Conservation (phyloP, 2,113 vertebrate genomes). For the Acinonyx jubatus region DNA sequence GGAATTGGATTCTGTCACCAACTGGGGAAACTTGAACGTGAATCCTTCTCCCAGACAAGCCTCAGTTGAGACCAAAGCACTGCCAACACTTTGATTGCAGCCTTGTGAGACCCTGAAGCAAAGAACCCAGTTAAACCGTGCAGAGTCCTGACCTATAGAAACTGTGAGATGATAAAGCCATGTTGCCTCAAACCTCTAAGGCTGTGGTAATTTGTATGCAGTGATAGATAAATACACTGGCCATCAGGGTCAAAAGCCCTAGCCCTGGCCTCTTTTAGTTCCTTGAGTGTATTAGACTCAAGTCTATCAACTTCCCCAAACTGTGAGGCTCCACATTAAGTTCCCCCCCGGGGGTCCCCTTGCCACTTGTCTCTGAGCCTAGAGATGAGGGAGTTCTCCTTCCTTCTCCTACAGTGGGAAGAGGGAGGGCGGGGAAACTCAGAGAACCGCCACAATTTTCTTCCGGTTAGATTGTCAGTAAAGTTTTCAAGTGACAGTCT, state of each 20-base stretch:
- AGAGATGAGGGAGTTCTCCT: not conserved
- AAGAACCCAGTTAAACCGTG: not conserved
- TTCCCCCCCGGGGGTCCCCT: fast-evolving
- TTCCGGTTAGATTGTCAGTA: not conserved
- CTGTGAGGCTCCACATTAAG: fast-evolving
- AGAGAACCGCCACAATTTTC: not conserved
- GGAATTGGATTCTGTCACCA: not conserved
- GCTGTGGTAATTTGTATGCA: not conserved
- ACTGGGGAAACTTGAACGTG: not conserved
- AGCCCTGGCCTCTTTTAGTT: not conserved
- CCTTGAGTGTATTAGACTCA: not conserved
- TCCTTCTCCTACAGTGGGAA: not conserved
- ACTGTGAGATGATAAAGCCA: not conserved
- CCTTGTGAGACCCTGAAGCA: not conserved
- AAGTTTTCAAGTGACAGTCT: not conserved
- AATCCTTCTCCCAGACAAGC: not conserved
- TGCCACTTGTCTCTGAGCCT: not conserved
- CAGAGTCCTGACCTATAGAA: not conserved
- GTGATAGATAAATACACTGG: not conserved
- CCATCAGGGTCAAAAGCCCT: not conserved
- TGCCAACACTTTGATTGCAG: not conserved
- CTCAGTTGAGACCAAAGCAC: not conserved
- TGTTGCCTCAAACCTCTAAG: not conserved
- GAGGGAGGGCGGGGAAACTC: not conserved
- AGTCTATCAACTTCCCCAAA: not conserved